Evolutionary conservation across 2,888 invertebrate species (phyloP).

Genomic region (Limenitis camilla): DNA sequence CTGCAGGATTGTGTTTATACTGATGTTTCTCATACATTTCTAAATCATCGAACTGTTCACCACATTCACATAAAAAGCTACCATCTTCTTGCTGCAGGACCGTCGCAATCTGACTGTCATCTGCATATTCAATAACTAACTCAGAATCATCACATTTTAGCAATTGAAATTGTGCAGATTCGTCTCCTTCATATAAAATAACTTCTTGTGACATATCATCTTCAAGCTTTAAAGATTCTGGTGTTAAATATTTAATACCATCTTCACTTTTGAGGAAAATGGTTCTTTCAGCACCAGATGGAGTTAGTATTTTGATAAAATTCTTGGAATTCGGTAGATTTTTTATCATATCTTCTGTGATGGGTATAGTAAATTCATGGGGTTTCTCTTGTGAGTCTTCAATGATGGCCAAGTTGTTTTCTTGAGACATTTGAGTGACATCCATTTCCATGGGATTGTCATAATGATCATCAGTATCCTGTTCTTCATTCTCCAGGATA

Average conservation of each 20-base stretch:
- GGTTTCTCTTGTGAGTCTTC: constrained; percentile 29
- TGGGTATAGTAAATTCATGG: constrained; percentile 15
- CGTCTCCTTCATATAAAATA: constrained; percentile 63
- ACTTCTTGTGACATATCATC: constrained; percentile 51
- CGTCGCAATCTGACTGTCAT: constrained; percentile 57
- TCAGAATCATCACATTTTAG: constrained; percentile 64
- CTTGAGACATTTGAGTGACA: constrained; percentile 35
- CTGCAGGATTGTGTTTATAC: constrained; percentile 53
- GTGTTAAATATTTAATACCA: constrained; percentile 49
- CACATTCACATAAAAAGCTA: constrained; percentile 62
- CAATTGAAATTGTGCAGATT: constrained; percentile 59
- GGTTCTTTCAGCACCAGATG: constrained; percentile 46
- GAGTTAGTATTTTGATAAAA: constrained; percentile 55
- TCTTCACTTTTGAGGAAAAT: constrained; percentile 52
- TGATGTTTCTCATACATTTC: constrained; percentile 62
- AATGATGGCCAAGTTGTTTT: constrained; percentile 27
- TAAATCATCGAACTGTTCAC: constrained; percentile 57
- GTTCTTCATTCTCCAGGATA: constrained; percentile 63
- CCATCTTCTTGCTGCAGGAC: constrained; percentile 61
- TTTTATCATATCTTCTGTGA: constrained; percentile 29
- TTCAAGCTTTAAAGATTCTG: constrained; percentile 41
- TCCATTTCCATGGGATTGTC: constrained; percentile 43
- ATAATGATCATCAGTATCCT: constrained; percentile 40
- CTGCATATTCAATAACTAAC: constrained; percentile 63
- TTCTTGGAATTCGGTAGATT: constrained; percentile 37